Base-by-base conservation (phyloP, 2,113 vertebrate genomes). In the Myxocyprinus asiaticus region DNA sequence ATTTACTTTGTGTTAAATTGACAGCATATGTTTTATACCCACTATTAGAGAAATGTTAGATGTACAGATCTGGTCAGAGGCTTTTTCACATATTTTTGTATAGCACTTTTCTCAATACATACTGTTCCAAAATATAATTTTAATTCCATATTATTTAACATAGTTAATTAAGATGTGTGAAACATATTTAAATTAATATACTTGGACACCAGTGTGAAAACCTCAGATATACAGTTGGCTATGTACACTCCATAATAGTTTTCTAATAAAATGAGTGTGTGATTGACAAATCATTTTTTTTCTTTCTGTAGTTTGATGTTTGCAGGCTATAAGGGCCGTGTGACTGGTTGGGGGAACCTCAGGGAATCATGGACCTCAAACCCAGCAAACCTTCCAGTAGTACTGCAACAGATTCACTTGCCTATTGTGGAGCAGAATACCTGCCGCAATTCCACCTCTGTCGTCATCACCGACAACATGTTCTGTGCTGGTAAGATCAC, bases 261-360 rank as follows among this genome's bases (percentile, higher is more conserved):
- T 56, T 56, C 0, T 3, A 58, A 15, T 58, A 7, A 58, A n/a
- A 15, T 6, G 6, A n/a, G 12, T 0, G 22, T 33, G 22, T 33
- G 22, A 15, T 5, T 5, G 14, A 80, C 33, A 66, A 33, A 33
- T 80, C 9, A n/a, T 3, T 5, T 58, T 15, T 3, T 7, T 15
- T 3, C 9, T 77, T 76, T 80, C 11, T 9, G 0, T 84, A 99
- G 98, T 4, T 84, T 99, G 81, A 91, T 99, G 89, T 84, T 85
- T 9, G 79, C 89, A 15, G 95, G 94, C 8, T 89, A 80, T 70
- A 96, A 97, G 85, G 97, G 96, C 0, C 91, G 97, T 0, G 96
- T 99, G 67, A 94, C 95, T 0, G 98, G 98, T 1, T 99, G 98
- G 98, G 98, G 98, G 33, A 99, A 95, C 88, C 88, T 98, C 64